Conservation (phyloP, 2,797 vertebrate genomes). For the Bryconaethiops microstoma region DNA sequence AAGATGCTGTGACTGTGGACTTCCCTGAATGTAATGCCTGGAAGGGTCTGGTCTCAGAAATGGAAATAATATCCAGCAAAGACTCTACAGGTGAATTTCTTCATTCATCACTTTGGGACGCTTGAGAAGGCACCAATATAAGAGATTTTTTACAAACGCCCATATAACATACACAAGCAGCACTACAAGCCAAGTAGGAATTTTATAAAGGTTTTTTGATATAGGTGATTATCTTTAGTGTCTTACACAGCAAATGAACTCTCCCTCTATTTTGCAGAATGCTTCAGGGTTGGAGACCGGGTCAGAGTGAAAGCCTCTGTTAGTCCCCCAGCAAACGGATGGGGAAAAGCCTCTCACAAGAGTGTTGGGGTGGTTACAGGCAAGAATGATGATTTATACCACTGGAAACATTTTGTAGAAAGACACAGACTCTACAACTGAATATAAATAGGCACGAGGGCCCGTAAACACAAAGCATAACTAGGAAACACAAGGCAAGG, state of each 20-base stretch:
- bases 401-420: neutral
- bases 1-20: slow-evolving; percentile 21
- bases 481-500: no score
- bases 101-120: no score
- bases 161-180: neutral
- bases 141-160: neutral
- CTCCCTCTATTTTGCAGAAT: neutral
- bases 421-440: neutral
- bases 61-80: slow-evolving; percentile 23
- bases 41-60: slow-evolving; percentile 41
- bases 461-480: no score
- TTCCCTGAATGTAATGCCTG: slow-evolving; percentile 40
- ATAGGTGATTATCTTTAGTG: no score
- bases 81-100: slow-evolving; percentile 27
- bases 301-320: neutral
- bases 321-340: neutral
- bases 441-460: neutral
- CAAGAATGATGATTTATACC: neutral
- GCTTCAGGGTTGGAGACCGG: neutral
- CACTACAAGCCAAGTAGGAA: neutral
- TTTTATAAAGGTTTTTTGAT: neutral
- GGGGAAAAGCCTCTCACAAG: neutral
- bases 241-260: neutral
- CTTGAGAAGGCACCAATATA: no score
- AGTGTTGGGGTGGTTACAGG: neutral